phyloP scores from a whole-genome alignment of 2,113 vertebrate genomes.

The Spermophilus dauricus region DNA sequence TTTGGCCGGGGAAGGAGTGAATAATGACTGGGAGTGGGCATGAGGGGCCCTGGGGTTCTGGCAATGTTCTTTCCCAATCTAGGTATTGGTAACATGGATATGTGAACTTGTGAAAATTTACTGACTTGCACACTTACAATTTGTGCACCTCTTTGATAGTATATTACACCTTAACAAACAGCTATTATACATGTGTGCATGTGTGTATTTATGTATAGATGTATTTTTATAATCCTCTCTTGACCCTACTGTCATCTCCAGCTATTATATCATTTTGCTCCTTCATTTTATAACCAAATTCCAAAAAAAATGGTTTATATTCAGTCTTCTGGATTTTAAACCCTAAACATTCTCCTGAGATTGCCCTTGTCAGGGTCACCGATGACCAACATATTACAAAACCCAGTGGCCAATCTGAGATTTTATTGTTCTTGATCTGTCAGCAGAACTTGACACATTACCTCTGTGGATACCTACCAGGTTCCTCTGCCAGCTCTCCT shows the following conservation, averaged over 20 bases:
- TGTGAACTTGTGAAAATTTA: neutral
- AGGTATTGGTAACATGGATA: neutral
- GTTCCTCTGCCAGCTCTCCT: neutral
- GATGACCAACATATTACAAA: neutral
- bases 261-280: neutral
- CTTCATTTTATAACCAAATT: neutral
- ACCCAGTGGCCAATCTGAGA: neutral
- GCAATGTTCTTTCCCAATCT: neutral
- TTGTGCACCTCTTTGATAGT: neutral
- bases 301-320: neutral
- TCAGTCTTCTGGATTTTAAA: constrained; percentile 1
- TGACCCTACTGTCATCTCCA: neutral
- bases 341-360: neutral
- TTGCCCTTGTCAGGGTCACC: neutral
- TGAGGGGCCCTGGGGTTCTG: neutral
- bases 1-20: neutral
- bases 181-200: neutral
- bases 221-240: neutral
- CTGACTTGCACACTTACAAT: neutral
- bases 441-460: neutral
- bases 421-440: neutral
- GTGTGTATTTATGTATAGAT: neutral
- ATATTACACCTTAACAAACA: neutral
- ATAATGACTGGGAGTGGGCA: neutral
- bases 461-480: neutral